Conservation (phyloP, 2,888 invertebrate genomes). For the Drosophila ezoana region DNA sequence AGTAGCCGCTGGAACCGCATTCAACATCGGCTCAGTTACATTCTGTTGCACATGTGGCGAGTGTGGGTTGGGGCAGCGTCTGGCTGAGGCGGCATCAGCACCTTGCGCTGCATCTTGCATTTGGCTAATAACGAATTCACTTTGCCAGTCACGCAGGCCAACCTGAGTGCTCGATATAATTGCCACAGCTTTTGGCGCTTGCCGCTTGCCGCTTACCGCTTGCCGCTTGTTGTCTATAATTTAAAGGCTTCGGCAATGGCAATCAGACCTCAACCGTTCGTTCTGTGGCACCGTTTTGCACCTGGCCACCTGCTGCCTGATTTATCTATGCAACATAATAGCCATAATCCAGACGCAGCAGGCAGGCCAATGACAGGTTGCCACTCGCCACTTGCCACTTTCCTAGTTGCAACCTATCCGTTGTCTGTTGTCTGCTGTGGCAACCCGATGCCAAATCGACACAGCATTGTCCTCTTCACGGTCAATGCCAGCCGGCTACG, state of each 20-base stretch:
- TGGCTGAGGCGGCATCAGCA: constrained; percentile 8
- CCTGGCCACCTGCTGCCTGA: constrained; percentile 34
- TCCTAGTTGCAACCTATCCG: not conserved
- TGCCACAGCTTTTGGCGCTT: constrained; percentile 47
- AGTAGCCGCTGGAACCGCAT: constrained; percentile 30
- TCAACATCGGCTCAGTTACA: constrained; percentile 60
- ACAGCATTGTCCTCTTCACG: constrained; percentile 51
- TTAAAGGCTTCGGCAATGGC: constrained; percentile 57
- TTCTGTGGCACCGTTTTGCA: constrained; percentile 63
- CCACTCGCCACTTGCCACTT: not conserved
- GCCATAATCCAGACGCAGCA: constrained; percentile 52
- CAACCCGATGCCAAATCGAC: constrained; percentile 40
- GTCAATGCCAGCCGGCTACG: constrained; percentile 49
- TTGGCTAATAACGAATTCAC: constrained; percentile 72
- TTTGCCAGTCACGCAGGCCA: constrained; percentile 60
- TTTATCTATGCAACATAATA: constrained; percentile 47
- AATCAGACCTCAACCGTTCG: constrained; percentile 77
- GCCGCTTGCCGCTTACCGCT: constrained; percentile 8
- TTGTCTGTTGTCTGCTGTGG: constrained; percentile 11
- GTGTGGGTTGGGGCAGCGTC: not conserved
- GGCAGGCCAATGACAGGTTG: constrained; percentile 10
- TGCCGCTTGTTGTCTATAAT: constrained; percentile 49
- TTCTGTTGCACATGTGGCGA: constrained; percentile 70
- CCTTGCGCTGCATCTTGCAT: constrained; percentile 49
- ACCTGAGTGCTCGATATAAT: constrained; percentile 51